Conservation (phyloP, 2,888 invertebrate species). For the Aleiodes leptofemur region DNA sequence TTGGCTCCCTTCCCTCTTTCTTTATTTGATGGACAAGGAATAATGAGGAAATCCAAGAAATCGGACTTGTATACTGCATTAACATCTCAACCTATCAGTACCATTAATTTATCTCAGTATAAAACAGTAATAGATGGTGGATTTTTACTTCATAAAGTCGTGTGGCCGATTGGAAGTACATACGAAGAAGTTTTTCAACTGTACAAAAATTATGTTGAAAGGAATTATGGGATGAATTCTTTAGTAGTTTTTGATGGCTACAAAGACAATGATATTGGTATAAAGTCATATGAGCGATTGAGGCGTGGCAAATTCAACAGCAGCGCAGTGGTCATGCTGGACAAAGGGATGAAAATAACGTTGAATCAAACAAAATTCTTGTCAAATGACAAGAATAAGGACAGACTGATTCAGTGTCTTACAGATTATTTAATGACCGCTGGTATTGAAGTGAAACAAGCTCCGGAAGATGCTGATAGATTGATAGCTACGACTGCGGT, state of each 20-base stretch:
- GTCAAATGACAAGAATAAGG: not conserved
- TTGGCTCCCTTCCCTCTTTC: constrained; percentile 55
- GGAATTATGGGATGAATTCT: constrained; percentile 14
- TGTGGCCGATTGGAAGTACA: constrained; percentile 8
- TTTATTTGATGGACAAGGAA: constrained; percentile 52
- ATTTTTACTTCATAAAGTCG: constrained; percentile 26
- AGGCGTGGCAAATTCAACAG: constrained; percentile 1
- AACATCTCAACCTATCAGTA: constrained; percentile 11
- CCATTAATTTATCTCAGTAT: constrained; percentile 7
- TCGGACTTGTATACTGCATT: constrained; percentile 14
- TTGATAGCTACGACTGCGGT: constrained; percentile 8
- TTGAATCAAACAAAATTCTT: constrained; percentile 9
- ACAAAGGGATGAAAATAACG: constrained; percentile 1
- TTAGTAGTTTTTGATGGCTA: too few relatives aligned
- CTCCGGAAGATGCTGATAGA: constrained; percentile 15
- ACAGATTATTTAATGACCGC: not conserved
- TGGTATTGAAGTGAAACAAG: constrained; percentile 8
- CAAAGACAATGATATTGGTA: not conserved
- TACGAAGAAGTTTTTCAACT: constrained; percentile 13
- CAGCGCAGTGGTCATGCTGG: constrained; percentile 1
- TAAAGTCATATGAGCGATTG: constrained; percentile 23
- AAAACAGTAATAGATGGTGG: constrained; percentile 18
- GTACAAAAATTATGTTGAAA: constrained; percentile 1
- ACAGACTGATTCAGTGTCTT: not conserved
- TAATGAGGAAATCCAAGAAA: constrained; percentile 15